These are phyloP conservation scores for Helostoma temminkii DNA, from an alignment of 2,797 vertebrate genomes.

Conservation along the genomic window DNA sequence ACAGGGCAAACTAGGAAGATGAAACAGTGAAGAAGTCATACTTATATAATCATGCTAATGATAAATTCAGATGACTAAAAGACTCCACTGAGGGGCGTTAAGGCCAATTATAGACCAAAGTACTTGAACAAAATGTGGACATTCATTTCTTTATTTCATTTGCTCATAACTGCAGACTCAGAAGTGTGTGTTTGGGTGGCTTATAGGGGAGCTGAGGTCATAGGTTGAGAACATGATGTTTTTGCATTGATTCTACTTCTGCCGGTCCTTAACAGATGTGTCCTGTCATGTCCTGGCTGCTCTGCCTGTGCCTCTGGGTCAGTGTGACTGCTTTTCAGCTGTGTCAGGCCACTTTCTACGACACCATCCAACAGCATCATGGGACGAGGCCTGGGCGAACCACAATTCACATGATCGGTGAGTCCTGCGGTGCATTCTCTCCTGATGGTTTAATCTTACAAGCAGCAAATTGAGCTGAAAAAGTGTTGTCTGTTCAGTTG, in stretches of 20 bases:
- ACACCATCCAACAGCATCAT: constrained; percentile 94
- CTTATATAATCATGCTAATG: constrained; percentile 75
- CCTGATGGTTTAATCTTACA: not conserved
- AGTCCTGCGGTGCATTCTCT: constrained; percentile 50
- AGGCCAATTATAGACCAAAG: constrained; percentile 46
- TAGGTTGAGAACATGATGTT: constrained; percentile 49
- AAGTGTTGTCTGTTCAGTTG: not conserved
- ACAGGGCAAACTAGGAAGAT: constrained; percentile 64
- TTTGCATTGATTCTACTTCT: constrained; percentile 62
- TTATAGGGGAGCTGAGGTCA: constrained; percentile 30
- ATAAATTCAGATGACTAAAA: constrained; percentile 70
- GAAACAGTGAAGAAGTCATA: constrained; percentile 67
- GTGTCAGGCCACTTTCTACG: constrained; percentile 95
- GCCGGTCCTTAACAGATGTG: constrained; percentile 80
- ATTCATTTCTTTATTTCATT: constrained; percentile 19
- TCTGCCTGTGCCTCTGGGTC: constrained; percentile 98
- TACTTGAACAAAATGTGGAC: constrained; percentile 14
- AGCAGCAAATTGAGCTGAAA: not conserved
- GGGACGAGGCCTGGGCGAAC: constrained; percentile 93
- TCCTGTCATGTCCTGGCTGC: constrained; percentile 98
- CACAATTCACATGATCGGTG: constrained; percentile 86
- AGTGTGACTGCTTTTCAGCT: constrained; percentile 93
- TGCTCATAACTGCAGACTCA: constrained; percentile 12
- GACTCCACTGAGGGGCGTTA: constrained; percentile 31
- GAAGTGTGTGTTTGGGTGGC: not conserved